Base-by-base conservation (phyloP, 2,888 invertebrate species). In the Ophion ventricosus region DNA sequence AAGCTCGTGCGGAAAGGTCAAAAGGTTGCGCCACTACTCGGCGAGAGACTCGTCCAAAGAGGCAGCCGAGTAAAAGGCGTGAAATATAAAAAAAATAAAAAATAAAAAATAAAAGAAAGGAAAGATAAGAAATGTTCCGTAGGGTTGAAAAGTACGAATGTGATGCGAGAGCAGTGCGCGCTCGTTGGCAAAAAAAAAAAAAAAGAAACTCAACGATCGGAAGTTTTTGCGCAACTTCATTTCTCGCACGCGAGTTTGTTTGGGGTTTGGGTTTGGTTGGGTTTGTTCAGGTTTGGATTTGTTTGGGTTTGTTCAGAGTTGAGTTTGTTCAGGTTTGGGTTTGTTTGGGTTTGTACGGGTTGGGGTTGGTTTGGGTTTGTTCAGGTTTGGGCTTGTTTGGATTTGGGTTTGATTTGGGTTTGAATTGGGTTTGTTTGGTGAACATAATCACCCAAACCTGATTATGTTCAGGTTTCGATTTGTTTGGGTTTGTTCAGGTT, bases 21-120 rank as follows among this genome's bases (percentile, higher is more conserved):
- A 87, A 87, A 86, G 86, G 87, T 87, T 87, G 87, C 87, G 87
- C 83, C 86, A 77, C 79, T 86, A 75, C 80, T 82, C 76, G 72
- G 67, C 67, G 74, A 74, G 70, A 59, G 70, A 59, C 20, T 75
- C 17, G 43, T 64, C 14, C 63, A 40, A 54, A 74, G 54, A 73
- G 40, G 23, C 23, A 23, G 14, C 25, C 23, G 63, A 40, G 20
- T n/a, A 35, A 70, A 76, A 72, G 49, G 49, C 49, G 14, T 11
- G 49, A 49, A 49, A 49, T 49, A 14, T 17, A 14, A 49, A 49
- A 4, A 49, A 35, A 35, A 64, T 3, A n/a, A n/a, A 14, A 54
- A 20, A 57, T n/a, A 35, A 23, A 23, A 49, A 11, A 23, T n/a
- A 20, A 29, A 26, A 69, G n/a, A 25, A 11, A 20, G 23, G n/a